Evolutionary conservation across 2,797 vertebrate species (phyloP), one percentile per base, ranked within the genome.

Genomic region (Alosa sapidissima): DNA sequence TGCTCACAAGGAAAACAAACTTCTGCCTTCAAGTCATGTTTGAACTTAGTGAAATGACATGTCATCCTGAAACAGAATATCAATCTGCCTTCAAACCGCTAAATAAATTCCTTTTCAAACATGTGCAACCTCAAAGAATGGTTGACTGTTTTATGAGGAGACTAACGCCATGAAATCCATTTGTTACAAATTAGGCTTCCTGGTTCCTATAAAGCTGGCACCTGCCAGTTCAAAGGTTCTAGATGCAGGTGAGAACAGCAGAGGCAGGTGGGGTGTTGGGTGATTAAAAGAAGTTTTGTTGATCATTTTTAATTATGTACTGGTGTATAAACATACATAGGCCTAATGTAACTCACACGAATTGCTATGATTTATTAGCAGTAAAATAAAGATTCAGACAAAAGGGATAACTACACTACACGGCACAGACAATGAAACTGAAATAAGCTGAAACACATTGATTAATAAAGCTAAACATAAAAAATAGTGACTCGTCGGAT

Each of bases 141-240:
- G 91, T 88, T 84, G 90, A 81, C 28, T 86, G 89, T 90, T 93
- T 94, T 92, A 94, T 87, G 88, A 81, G 88, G 84, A 87, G 87
- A 89, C 88, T 88, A 85, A 89, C 90, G 92, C 90, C 86, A 78
- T 88, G 87, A 89, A 91, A 88, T 88, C 90, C 93, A 94, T 92
- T 93, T 93, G 93, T 89, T 91, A 92, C 90, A 92, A 92, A 93
- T 94, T 94, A 93, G 90, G 89, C 92, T 93, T 91, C 88, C 87
- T 88, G 52, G 41, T 78, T 85, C 88, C 88, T 51, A 83, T 93
- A 92, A 95, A 92, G 87, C 91, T 94, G 89, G 89, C 93, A 94
- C 93, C 93, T 94, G 92, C 91, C 90, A 94, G 91, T 93, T 93
- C 90, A 94, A 93, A 92, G 84, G 87, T 89, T 86, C 81, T 81